Evolutionary conservation across 2,888 invertebrate genomes (phyloP).

Genomic region (Podabrus alpinus): DNA sequence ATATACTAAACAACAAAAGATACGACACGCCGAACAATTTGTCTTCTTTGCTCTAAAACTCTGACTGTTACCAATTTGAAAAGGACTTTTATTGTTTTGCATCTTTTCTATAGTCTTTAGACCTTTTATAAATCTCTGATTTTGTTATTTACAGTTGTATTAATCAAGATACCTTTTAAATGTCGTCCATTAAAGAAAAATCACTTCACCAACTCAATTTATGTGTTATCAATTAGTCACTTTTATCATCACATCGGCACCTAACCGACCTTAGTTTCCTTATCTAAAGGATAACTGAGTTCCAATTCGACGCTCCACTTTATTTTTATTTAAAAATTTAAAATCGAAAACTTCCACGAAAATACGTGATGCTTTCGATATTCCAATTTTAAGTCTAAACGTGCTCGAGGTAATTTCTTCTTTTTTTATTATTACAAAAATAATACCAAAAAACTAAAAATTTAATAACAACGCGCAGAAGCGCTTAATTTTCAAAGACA

Average conservation of each 20-base stretch:
- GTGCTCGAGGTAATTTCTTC: not conserved
- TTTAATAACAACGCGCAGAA: not conserved
- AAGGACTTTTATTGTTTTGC: constrained; percentile 53
- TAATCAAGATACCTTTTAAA: not conserved
- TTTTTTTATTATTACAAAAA: too few species aligned
- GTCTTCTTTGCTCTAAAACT: constrained; percentile 42
- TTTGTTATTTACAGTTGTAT: not conserved
- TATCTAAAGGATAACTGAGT: not conserved
- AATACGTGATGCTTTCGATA: not conserved
- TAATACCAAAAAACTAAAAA: not conserved
- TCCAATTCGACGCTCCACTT: not conserved
- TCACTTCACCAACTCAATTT: not conserved
- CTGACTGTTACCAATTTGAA: constrained; percentile 50
- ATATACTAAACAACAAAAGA: constrained; percentile 47
- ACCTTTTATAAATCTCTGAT: not conserved
- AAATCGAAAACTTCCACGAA: not conserved
- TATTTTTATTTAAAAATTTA: not conserved
- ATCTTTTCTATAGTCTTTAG: constrained; percentile 38
- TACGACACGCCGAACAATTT: constrained; percentile 46
- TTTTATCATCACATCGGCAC: not conserved
- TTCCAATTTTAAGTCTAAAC: not conserved
- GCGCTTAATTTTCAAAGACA: not conserved
- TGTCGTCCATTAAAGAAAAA: not conserved
- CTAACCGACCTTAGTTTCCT: not conserved
- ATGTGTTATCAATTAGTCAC: not conserved